Percentiles rank a stretch among this genome's conserved stretches.
These are phyloP conservation scores for Vanacampus margaritifer DNA, from an alignment of 2,113 vertebrate species.

Conservation along the genomic window DNA sequence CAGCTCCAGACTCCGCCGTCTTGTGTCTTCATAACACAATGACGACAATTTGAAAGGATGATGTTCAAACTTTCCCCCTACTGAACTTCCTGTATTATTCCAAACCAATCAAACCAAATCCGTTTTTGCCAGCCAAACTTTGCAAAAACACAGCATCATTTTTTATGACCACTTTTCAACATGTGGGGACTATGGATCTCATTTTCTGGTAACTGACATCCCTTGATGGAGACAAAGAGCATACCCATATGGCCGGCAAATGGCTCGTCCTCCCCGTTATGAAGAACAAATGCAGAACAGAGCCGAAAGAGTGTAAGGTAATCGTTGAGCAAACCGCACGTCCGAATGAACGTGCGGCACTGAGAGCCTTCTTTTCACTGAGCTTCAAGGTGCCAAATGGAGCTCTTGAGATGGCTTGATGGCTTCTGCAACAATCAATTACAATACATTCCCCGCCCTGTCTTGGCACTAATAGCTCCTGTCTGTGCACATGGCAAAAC, in stretches of 20 bases:
- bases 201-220: constrained; percentile 51
- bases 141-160: constrained; percentile 25
- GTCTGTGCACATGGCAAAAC: constrained; percentile 51
- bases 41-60: constrained; percentile 14
- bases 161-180: constrained; percentile 40
- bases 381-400: constrained; percentile 59
- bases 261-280: constrained; percentile 48
- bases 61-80: constrained; percentile 11
- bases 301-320: constrained; percentile 63
- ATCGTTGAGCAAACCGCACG: constrained; percentile 68
- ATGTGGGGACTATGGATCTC: constrained; percentile 47
- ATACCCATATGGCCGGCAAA: constrained; percentile 36
- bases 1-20: constrained; percentile 23
- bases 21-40: constrained; percentile 28
- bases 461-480: constrained; percentile 67
- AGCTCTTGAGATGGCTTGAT: constrained; percentile 61
- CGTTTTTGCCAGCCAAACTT: constrained; percentile 35
- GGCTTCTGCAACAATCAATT: constrained; percentile 76
- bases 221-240: constrained; percentile 47
- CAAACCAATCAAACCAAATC: constrained; percentile 18
- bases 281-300: constrained; percentile 48
- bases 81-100: constrained; percentile 18
- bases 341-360: constrained; percentile 45
- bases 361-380: constrained; percentile 48
- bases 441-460: constrained; percentile 68